phyloP scores from a whole-genome alignment of 2,888 invertebrate species.

The Dolomedes plantarius region DNA sequence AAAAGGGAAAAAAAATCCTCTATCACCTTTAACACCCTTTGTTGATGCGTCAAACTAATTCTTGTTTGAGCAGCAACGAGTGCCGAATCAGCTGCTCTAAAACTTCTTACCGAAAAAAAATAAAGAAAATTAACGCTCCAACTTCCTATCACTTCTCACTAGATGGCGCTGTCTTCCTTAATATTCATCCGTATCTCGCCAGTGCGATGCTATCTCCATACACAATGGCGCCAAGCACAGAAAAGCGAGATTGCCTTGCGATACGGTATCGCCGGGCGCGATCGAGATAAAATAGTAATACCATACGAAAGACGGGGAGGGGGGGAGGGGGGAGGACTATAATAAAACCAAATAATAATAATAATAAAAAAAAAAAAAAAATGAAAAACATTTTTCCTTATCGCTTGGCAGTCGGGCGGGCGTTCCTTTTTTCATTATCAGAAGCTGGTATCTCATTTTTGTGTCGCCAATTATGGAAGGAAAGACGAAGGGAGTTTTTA shows the following conservation, averaged over 20 bases:
- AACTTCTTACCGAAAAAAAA: background rate
- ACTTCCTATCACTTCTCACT: slow-evolving; percentile 15
- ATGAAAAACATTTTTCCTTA: slow-evolving; percentile 53
- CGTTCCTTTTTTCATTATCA: slow-evolving; percentile 61
- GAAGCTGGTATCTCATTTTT: slow-evolving; percentile 58
- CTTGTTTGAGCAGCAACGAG: no score
- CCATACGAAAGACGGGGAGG: slow-evolving; percentile 48
- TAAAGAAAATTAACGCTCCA: background rate
- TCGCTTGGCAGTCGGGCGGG: slow-evolving; percentile 62
- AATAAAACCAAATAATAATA: slow-evolving; percentile 63
- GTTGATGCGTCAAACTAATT: no score
- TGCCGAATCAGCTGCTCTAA: background rate
- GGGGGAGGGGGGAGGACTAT: slow-evolving; percentile 29
- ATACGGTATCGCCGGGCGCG: slow-evolving; percentile 64
- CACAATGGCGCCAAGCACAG: slow-evolving; percentile 68
- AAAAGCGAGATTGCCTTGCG: slow-evolving; percentile 53
- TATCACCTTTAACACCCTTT: no score
- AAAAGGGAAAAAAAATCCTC: no score
- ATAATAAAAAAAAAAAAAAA: slow-evolving; percentile 20
- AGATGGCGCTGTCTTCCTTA: slow-evolving; percentile 41
- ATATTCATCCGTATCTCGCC: slow-evolving; percentile 45
- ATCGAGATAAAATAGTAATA: slow-evolving; percentile 69
- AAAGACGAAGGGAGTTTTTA: slow-evolving; percentile 56
- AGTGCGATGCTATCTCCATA: slow-evolving; percentile 59
- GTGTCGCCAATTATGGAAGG: slow-evolving; percentile 55